Conservation (phyloP, 2,113 vertebrate species). For the Rhinoptilus africanus region DNA sequence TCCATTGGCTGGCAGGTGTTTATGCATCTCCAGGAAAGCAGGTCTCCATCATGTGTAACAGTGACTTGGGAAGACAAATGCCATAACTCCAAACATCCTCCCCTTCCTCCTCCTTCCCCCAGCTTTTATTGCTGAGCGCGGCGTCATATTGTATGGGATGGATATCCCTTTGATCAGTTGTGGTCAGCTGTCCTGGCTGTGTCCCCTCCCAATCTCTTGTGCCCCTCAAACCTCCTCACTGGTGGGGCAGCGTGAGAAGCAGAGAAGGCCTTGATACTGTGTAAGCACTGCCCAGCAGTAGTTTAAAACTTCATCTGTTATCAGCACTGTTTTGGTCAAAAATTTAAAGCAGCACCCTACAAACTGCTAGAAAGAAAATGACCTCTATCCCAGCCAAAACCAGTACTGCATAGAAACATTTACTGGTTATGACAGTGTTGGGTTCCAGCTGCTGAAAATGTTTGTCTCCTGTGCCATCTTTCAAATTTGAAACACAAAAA, state of each 20-base stretch:
- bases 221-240: accelerated
- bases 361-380: neutral
- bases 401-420: neutral
- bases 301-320: neutral
- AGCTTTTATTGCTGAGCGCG: neutral
- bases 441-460: neutral
- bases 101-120: neutral
- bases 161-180: neutral
- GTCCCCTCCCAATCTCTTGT: accelerated
- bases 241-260: accelerated
- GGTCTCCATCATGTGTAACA: neutral
- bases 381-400: neutral
- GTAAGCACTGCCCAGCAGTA: neutral
- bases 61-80: neutral
- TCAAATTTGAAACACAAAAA: neutral
- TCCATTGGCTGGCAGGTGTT: neutral
- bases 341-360: neutral
- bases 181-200: neutral
- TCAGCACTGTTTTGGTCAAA: neutral
- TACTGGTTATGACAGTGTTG: neutral
- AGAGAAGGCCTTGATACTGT: neutral
- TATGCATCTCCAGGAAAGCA: neutral
- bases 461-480: neutral
- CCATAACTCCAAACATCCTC: accelerated
- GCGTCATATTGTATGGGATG: too few species aligned